Conservation (phyloP, 2,797 vertebrate genomes). For the Lagocephalus sceleratus region DNA sequence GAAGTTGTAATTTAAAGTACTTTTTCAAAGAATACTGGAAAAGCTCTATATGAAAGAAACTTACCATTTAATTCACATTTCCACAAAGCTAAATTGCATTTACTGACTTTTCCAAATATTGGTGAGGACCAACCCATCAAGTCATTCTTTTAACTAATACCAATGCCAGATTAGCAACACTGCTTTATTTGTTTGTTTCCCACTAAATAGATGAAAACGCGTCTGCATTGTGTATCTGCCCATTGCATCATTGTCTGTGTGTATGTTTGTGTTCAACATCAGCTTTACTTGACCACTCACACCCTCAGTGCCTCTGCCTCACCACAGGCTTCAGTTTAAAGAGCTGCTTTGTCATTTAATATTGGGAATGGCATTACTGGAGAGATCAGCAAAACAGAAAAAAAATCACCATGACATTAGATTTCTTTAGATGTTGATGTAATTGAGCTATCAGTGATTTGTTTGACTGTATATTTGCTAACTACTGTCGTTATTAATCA, state of each 20-base stretch:
- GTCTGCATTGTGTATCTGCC: neutral
- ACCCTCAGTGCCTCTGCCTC: slow-evolving; percentile 68
- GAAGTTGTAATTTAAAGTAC: no score
- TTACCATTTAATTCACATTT: no score
- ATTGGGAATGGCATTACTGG: slow-evolving; percentile 82
- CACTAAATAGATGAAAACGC: no score
- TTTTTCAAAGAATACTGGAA: no score
- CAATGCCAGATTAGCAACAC: no score
- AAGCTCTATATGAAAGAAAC: no score
- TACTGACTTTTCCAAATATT: no score
- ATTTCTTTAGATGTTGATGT: slow-evolving; percentile 9
- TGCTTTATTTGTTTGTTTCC: no score
- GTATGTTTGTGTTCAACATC: slow-evolving; percentile 44
- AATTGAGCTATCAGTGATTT: neutral
- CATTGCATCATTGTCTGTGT: slow-evolving; percentile 6
- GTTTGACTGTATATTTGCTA: slow-evolving; percentile 5
- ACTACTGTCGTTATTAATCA: neutral
- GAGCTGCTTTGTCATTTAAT: slow-evolving; percentile 75
- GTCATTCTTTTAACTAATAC: no score
- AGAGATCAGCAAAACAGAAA: slow-evolving; percentile 59
- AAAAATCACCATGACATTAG: neutral
- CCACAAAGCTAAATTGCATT: no score
- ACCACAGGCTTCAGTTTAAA: slow-evolving; percentile 66
- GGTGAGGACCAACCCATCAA: no score
- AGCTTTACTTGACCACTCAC: slow-evolving; percentile 57